Conservation (phyloP, 2,888 invertebrate species). For the Melangyna quadrimaculata region DNA sequence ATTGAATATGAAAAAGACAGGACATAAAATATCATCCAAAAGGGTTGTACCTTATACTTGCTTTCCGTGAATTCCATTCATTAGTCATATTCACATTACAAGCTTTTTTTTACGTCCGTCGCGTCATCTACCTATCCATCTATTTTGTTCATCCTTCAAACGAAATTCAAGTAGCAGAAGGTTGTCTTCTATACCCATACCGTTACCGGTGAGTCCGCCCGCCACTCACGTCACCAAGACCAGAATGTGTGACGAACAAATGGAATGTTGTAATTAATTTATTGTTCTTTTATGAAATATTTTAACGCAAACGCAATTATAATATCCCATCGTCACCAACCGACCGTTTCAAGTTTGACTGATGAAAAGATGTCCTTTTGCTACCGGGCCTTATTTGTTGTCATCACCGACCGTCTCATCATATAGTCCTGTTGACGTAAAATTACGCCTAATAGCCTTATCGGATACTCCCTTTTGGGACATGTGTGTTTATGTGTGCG, state of each 20-base stretch:
- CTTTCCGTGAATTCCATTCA: constrained; percentile 62
- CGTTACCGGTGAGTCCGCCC: no score
- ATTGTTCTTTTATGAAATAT: constrained; percentile 70
- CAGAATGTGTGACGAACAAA: constrained; percentile 68
- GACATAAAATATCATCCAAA: constrained; percentile 11
- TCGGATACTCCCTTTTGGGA: constrained; percentile 52
- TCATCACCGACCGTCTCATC: background rate
- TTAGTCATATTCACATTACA: constrained; percentile 69
- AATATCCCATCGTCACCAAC: constrained; percentile 15
- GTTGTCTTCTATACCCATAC: background rate
- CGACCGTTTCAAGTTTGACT: constrained; percentile 5
- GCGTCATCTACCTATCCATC: constrained; percentile 22
- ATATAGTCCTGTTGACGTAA: background rate
- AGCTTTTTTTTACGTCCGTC: constrained; percentile 31
- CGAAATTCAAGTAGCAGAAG: constrained; percentile 18
- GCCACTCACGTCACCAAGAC: constrained; percentile 9
- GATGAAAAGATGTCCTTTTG: constrained; percentile 58
- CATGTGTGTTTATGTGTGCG: constrained; percentile 15
- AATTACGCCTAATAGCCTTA: constrained; percentile 42
- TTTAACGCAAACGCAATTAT: constrained; percentile 69
- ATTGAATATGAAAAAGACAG: background rate
- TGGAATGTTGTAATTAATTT: constrained; percentile 72
- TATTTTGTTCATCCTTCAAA: constrained; percentile 33
- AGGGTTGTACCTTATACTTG: constrained; percentile 57
- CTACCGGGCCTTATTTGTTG: background rate